Conservation (phyloP, 2,888 invertebrate species). For the Escarpia spicata region DNA sequence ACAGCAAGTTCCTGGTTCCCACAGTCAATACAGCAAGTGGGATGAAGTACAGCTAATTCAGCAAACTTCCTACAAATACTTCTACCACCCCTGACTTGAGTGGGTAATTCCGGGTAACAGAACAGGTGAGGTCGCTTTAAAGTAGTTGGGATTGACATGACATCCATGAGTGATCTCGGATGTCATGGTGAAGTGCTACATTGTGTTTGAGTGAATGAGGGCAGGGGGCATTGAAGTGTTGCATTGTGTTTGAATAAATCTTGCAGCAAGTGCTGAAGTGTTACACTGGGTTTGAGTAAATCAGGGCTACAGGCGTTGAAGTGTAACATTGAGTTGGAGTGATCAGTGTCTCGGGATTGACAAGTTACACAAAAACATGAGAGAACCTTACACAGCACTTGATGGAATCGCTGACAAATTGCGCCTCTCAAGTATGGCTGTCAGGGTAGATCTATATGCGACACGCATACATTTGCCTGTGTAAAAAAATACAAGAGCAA, state of each 20-base stretch:
- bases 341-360: neutral
- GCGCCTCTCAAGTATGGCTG: neutral
- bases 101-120: too few species aligned
- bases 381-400: neutral
- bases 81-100: too few species aligned
- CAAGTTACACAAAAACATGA: conserved; percentile 1
- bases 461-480: neutral
- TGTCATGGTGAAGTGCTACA: neutral
- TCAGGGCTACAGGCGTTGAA: neutral
- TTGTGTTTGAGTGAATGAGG: neutral
- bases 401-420: conserved; percentile 9
- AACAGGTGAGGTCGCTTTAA: too few species aligned
- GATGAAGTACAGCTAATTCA: too few species aligned
- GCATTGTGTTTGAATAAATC: neutral
- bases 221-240: neutral
- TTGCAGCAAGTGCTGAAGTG: neutral
- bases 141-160: too few species aligned
- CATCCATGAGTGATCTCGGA: neutral
- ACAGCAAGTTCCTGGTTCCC: too few species aligned
- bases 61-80: too few species aligned
- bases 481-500: neutral
- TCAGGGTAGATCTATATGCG: neutral
- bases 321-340: neutral
- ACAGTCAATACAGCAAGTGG: too few species aligned
- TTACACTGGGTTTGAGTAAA: neutral